Percentiles rank a stretch among this genome's conserved stretches.
These are phyloP conservation scores for Timandra comae DNA, from an alignment of 2,888 invertebrate genomes.

Conservation along the genomic window DNA sequence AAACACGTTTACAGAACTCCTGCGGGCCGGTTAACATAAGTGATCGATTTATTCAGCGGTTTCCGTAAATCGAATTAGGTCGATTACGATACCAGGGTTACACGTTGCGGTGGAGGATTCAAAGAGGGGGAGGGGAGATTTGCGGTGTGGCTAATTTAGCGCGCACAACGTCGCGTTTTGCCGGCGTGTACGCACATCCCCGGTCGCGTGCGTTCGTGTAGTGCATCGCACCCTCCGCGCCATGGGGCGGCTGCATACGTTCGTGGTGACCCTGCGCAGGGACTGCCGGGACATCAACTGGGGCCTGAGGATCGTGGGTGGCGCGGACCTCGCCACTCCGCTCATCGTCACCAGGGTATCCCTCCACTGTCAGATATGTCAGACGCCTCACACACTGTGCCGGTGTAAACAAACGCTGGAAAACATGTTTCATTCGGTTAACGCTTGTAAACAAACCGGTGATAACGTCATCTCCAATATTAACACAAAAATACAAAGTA, in stretches of 20 bases:
- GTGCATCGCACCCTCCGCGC: constrained; percentile 40
- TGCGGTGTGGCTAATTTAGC: constrained; percentile 60
- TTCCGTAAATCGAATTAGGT: constrained; percentile 64
- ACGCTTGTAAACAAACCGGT: constrained; percentile 11
- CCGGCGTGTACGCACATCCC: constrained; percentile 53
- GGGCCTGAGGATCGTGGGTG: constrained; percentile 92
- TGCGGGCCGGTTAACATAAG: constrained; percentile 27
- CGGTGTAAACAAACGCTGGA: constrained; percentile 60
- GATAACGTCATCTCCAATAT: too few species aligned
- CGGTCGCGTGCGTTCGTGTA: constrained; percentile 46
- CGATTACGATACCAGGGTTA: constrained; percentile 63
- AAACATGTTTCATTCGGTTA: constrained; percentile 26
- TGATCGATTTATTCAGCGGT: constrained; percentile 40
- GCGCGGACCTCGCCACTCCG: constrained; percentile 89
- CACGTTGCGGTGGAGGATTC: constrained; percentile 37
- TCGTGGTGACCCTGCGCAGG: constrained; percentile 84
- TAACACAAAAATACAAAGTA: too few species aligned
- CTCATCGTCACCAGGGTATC: constrained; percentile 91
- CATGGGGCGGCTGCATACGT: constrained; percentile 85
- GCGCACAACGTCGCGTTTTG: constrained; percentile 64
- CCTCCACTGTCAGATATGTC: constrained; percentile 7
- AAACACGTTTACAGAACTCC: constrained; percentile 26
- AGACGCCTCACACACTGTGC: constrained; percentile 18
- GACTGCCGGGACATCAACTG: constrained; percentile 84
- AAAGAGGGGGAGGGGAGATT: constrained; percentile 49